phyloP scores from a whole-genome alignment of 2,113 vertebrate genomes.

The Pelecanoides urinatrix region DNA sequence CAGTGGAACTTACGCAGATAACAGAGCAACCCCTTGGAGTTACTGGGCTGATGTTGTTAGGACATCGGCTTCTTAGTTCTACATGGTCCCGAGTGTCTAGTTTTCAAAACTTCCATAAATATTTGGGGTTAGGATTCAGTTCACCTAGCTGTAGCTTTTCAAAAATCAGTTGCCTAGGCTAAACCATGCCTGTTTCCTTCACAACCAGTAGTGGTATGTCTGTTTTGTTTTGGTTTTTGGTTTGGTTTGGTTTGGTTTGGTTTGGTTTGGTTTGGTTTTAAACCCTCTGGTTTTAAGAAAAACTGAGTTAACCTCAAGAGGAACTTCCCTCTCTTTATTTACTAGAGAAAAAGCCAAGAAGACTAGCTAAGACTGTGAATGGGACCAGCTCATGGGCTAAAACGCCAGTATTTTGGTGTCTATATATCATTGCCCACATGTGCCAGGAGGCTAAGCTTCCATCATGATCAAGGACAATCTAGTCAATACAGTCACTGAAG shows the following conservation, averaged over 20 bases:
- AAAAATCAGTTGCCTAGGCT: not conserved
- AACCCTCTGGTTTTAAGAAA: not conserved
- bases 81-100: not conserved
- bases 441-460: not conserved
- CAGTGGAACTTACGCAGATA: not conserved
- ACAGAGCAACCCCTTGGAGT: not conserved
- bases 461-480: not conserved
- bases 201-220: not conserved
- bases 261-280: not conserved
- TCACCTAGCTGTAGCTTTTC: not conserved
- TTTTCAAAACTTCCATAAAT: not conserved
- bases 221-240: not conserved
- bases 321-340: not conserved
- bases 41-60: not conserved
- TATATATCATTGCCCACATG: not conserved
- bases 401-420: not conserved
- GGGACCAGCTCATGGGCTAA: not conserved
- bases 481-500: not conserved
- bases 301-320: not conserved
- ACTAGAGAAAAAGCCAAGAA: not conserved
- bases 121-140: not conserved
- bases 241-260: not conserved
- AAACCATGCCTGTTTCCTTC: not conserved
- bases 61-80: not conserved
- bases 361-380: not conserved